A percentile compares a stretch with the other conserved stretches of the same genome.
Conservation (phyloP, 2,113 vertebrate genomes). For the Agapornis roseicollis region DNA sequence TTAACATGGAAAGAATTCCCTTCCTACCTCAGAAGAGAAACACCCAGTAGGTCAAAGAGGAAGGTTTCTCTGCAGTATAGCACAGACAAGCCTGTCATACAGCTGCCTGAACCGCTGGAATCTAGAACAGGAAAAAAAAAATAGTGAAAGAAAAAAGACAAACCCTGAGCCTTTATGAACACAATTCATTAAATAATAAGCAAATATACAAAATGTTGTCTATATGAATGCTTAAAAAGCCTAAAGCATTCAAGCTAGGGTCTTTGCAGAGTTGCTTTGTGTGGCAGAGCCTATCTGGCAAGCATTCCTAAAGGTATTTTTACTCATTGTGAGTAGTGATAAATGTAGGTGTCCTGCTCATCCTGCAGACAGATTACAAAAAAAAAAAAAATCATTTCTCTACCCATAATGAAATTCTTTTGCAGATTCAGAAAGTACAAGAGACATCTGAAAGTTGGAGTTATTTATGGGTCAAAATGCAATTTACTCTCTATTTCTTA, state of each 20-base stretch:
- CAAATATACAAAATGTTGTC: neutral
- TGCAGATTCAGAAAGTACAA: neutral
- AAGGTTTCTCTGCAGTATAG: constrained; percentile 43
- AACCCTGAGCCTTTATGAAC: neutral
- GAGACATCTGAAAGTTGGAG: constrained; percentile 2
- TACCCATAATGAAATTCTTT: neutral
- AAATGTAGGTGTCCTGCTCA: neutral
- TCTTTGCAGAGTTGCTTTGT: neutral
- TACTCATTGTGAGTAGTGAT: neutral
- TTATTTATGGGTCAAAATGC: constrained; percentile 4
- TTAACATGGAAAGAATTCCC: constrained; percentile 72
- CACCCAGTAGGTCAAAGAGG: constrained; percentile 69
- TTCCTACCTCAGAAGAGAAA: constrained; percentile 63
- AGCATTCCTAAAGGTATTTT: neutral
- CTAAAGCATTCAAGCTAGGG: neutral
- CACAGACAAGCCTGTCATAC: constrained; percentile 19
- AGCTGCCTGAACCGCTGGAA: constrained; percentile 69
- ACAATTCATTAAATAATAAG: neutral
- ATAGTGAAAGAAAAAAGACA: neutral
- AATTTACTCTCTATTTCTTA: neutral
- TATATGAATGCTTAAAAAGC: neutral
- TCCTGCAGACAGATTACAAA: constrained; percentile 21
- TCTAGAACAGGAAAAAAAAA: neutral
- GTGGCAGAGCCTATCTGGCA: neutral
- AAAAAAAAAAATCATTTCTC: constrained; percentile 6